phyloP scores from a whole-genome alignment of 2,113 vertebrate species.

The Asarcornis scutulata region DNA sequence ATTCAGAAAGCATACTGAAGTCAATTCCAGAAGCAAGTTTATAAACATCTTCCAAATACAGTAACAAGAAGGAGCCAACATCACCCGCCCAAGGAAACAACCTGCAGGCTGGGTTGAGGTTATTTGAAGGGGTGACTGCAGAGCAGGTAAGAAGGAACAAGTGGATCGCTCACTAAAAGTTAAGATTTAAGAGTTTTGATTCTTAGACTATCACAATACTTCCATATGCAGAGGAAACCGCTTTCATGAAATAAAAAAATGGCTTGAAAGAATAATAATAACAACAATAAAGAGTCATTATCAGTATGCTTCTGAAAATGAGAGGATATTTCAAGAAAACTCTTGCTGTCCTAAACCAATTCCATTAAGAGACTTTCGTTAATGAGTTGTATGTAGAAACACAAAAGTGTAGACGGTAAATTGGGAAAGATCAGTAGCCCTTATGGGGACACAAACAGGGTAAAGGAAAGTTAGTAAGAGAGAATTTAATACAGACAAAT shows the following conservation, averaged over 20 bases:
- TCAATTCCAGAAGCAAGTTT: background rate
- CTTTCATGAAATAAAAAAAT: background rate
- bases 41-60: background rate
- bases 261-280: background rate
- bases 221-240: background rate
- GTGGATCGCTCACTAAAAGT: background rate
- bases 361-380: background rate
- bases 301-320: background rate
- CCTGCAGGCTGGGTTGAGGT: background rate
- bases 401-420: background rate
- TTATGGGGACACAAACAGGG: background rate
- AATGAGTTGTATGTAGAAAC: background rate
- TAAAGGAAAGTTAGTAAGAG: background rate
- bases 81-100: background rate
- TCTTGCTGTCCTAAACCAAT: background rate
- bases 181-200: background rate
- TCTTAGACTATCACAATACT: background rate
- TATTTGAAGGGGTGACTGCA: background rate
- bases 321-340: background rate
- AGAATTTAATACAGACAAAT: slow-evolving; percentile 44
- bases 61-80: background rate
- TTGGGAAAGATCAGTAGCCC: background rate
- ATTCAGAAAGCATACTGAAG: background rate
- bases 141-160: background rate
- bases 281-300: background rate